Base-by-base conservation (phyloP, 1,140 invertebrate genomes). In the Hesperophylax magnus region DNA sequence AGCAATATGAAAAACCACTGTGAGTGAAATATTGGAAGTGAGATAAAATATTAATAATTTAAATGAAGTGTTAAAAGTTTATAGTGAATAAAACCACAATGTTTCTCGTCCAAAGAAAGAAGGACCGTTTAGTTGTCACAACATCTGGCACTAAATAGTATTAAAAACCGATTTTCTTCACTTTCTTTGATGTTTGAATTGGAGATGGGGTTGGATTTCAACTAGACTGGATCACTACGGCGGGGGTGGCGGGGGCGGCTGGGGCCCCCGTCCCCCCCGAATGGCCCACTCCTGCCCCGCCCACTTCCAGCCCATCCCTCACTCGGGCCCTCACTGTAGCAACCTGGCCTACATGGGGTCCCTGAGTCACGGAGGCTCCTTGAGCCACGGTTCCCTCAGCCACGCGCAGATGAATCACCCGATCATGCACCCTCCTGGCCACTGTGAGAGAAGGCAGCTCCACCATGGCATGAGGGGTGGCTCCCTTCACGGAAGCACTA, bases 321-420 rank as follows among this genome's bases (percentile, higher is more conserved):
- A 82, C 61, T n/a, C 24, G 20, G 63, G 74, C 3, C 79, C 82
- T 1, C 80, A 81, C 69, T 81, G 80, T 74, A 81, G 80, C 74
- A 84, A 84, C 65, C 75, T 84, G n/a, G 77, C 80, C 3, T 84
- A 80, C 58, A 84, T 84, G 82, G 76, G 80, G n/a, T 77, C 77
- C 17, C 58, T 84, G 54, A 76, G 69, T 34, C 80, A 84, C 54
- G 82, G 82, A 1, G 82, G 82, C 31, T 84, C 82, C n/a, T 60
- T 84, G 56, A 81, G 80, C 63, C 82, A 84, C 60, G 82, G 80
- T 6, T 75, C 80, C 47, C 78, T 84, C 47, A 53, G 61, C 24
- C 74, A 79, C 77, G 75, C 74, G 47, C 61, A 77, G 53, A 71
- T 77, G 67, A 74, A 9, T 53, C 75, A 63, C 39, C 60, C 39